A percentile compares a stretch with the other conserved stretches of the same genome.
Evolutionary conservation across 2,888 invertebrate species (phyloP).

Genomic region (Pherbina coryleti): DNA sequence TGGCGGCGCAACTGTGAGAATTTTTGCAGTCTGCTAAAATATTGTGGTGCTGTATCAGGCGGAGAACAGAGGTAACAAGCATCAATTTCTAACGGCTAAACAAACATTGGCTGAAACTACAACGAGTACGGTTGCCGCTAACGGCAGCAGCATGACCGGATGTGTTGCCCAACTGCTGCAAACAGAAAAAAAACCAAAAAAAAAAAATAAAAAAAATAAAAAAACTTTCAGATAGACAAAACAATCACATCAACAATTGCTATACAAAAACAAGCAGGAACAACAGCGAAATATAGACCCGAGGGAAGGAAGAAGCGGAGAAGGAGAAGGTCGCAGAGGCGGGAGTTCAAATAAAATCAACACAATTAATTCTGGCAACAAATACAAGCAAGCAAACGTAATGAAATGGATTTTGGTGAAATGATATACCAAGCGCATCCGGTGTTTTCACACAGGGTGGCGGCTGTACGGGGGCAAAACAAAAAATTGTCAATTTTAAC

Average conservation of each 20-base stretch:
- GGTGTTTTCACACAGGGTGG: background rate
- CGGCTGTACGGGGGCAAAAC: background rate
- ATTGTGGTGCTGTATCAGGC: background rate
- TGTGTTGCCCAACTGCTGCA: background rate
- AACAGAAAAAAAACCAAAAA: background rate
- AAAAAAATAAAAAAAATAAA: background rate
- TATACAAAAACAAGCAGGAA: background rate
- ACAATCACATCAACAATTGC: too few relatives aligned
- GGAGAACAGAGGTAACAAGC: background rate
- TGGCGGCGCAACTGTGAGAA: slow-evolving; percentile 22
- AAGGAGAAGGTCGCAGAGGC: too few relatives aligned
- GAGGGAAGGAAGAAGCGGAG: background rate
- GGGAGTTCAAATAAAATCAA: background rate
- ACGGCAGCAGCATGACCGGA: background rate
- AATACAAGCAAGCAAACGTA: slow-evolving; percentile 2
- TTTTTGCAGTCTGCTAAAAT: slow-evolving; percentile 24
- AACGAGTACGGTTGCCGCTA: background rate
- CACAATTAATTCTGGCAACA: slow-evolving; percentile 22
- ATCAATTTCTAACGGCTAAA: slow-evolving; percentile 21
- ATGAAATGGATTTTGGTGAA: background rate
- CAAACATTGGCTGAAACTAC: slow-evolving; percentile 23
- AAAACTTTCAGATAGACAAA: background rate
- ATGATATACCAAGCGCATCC: background rate
- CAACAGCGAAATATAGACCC: background rate
- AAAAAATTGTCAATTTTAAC: background rate